These are phyloP conservation scores for Gobio gobio DNA, from an alignment of 2,113 vertebrate genomes.

Conservation along the genomic window DNA sequence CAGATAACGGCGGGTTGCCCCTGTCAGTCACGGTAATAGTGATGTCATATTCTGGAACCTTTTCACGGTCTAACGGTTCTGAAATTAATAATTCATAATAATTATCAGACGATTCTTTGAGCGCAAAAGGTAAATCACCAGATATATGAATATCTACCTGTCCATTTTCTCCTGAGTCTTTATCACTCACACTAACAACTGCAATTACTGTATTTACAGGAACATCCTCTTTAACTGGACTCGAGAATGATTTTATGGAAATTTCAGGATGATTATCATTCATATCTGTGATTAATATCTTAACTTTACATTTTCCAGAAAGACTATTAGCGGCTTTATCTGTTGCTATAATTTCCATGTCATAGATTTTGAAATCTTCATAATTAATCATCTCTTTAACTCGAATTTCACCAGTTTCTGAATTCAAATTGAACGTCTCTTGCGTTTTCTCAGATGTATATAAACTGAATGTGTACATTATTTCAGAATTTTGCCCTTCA, in stretches of 20 bases:
- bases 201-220: constrained; percentile 55
- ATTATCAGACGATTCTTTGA: constrained; percentile 53
- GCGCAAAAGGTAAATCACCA: constrained; percentile 54
- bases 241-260: constrained; percentile 47
- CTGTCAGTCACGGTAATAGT: constrained; percentile 61
- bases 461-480: constrained; percentile 50
- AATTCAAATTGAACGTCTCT: constrained; percentile 67
- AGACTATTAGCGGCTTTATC: constrained; percentile 63
- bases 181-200: constrained; percentile 59
- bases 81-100: constrained; percentile 59
- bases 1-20: constrained; percentile 58
- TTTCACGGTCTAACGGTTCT: constrained; percentile 60
- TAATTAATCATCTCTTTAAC: constrained; percentile 71
- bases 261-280: constrained; percentile 61
- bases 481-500: constrained; percentile 58
- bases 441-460: constrained; percentile 56
- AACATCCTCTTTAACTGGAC: constrained; percentile 56
- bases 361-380: constrained; percentile 68
- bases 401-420: constrained; percentile 70
- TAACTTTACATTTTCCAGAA: constrained; percentile 52
- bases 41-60: constrained; percentile 60
- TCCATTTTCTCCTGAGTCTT: constrained; percentile 72
- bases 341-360: constrained; percentile 69
- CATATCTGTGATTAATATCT: constrained; percentile 46
- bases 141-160: constrained; percentile 63